These are phyloP conservation scores for Pseudomyrmex pallidus DNA, from an alignment of 1,140 invertebrate species.

Conservation along the genomic window DNA sequence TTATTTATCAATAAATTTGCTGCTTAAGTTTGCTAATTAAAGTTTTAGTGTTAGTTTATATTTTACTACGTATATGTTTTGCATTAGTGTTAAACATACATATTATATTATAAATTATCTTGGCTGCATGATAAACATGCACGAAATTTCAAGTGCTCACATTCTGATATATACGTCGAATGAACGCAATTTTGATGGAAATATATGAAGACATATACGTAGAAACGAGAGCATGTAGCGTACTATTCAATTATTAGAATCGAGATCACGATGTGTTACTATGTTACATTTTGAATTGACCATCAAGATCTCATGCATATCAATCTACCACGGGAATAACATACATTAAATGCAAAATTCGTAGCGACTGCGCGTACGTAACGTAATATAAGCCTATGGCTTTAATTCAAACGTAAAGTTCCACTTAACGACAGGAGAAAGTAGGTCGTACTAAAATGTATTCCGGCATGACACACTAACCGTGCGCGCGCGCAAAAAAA, in stretches of 20 bases:
- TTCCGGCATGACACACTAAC: slow-evolving; percentile 28
- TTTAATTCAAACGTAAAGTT: slow-evolving; percentile 58
- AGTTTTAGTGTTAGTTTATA: neutral
- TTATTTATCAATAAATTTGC: slow-evolving; percentile 1
- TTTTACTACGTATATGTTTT: too few species aligned
- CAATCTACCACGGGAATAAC: slow-evolving; percentile 30
- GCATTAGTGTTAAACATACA: neutral
- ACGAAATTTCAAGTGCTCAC: too few species aligned
- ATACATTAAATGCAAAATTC: slow-evolving; percentile 41
- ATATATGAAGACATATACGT: neutral
- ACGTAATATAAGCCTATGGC: slow-evolving; percentile 34
- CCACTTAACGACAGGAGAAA: slow-evolving; percentile 35
- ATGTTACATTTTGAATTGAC: slow-evolving; percentile 15
- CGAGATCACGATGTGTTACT: slow-evolving; percentile 37
- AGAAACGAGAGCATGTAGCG: neutral
- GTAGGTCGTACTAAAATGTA: slow-evolving; percentile 53
- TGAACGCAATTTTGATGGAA: neutral
- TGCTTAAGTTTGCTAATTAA: slow-evolving; percentile 17
- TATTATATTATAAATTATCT: neutral
- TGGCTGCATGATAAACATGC: too few species aligned
- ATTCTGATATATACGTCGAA: too few species aligned
- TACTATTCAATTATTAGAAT: slow-evolving; percentile 51
- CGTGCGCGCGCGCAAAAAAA: neutral
- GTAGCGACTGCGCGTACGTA: neutral
- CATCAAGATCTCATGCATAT: slow-evolving; percentile 57